Base-by-base conservation (phyloP, 2,113 vertebrate genomes). In the Mystacornis crossleyi region DNA sequence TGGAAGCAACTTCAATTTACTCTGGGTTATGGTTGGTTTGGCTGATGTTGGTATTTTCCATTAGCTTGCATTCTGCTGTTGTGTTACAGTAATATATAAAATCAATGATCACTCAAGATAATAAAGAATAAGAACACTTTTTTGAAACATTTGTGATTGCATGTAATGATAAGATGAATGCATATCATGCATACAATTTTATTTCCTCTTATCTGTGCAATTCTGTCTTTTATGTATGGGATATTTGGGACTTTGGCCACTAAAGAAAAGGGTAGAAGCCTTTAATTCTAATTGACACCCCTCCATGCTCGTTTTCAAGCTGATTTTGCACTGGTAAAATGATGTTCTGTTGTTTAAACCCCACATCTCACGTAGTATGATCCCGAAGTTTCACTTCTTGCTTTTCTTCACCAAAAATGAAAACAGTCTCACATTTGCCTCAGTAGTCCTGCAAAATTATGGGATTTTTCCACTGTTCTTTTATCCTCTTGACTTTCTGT, bases 1-100 rank as follows among this genome's bases (percentile, higher is more conserved):
- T 93, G 55, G n/a, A 84, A 83, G 81, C 33, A 50, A 21, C 45
- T 26, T 78, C 61, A 86, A 58, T 97, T 97, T 94, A 92, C 54
- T 96, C 85, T 67, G 74, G 28, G 66, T 93, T 90, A 40, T 67
- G 62, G 12, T 53, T 82, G 80, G 84, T 84, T 95, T 96, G 77
- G 55, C 84, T 91, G 42, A 50, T 12, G 28, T 31, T 73, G n/a
- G 17, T 70, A 53, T 64, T 95, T 92, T 79, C n/a, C 64, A 54
- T 94, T 90, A 92, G 67, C 75, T 94, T 93, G 65, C 36, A 43
- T 64, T 67, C 26, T 75, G 5, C 29, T 85, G 20, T 48, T 81
- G 33, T 86, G 47, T 85, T 81, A 7, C 19, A 40, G 18, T 45
- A 23, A 36, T 69, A 28, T 38, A 65, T 78, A 67, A 74, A 40